Percentiles rank a stretch among this genome's conserved stretches.
Evolutionary conservation across 2,888 invertebrate genomes (phyloP).

Genomic region (Tenthredo distinguenda): DNA sequence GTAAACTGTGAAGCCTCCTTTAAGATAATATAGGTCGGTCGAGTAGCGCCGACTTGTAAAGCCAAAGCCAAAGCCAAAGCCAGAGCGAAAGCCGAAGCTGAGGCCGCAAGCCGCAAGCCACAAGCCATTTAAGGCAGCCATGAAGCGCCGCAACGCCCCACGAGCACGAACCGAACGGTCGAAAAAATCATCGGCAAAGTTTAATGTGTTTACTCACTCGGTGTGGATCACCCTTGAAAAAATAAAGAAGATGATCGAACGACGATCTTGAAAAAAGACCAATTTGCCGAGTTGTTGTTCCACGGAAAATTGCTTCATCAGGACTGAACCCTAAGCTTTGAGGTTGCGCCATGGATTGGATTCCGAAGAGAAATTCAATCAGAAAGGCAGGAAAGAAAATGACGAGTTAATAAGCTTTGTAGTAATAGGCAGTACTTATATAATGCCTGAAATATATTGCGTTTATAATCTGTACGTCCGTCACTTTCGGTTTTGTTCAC

Average conservation of each 20-base stretch:
- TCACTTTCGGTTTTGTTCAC: not conserved
- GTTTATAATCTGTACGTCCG: not conserved
- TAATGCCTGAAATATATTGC: not conserved
- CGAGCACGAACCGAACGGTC: not conserved
- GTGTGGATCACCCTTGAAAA: not conserved
- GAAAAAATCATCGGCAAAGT: slow-evolving; percentile 13
- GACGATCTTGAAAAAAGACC: not conserved
- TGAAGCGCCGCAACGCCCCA: not conserved
- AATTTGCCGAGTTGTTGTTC: not conserved
- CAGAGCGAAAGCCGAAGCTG: slow-evolving; percentile 37
- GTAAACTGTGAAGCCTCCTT: slow-evolving; percentile 27
- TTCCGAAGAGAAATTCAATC: not conserved
- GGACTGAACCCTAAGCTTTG: not conserved
- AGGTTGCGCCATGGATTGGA: not conserved
- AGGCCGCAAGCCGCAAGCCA: slow-evolving; percentile 47
- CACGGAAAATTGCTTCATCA: not conserved
- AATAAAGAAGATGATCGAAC: not conserved
- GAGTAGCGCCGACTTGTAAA: slow-evolving; percentile 39
- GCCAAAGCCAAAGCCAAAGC: slow-evolving; percentile 42
- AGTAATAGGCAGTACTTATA: not conserved
- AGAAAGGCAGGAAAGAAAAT: not conserved
- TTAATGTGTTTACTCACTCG: not conserved
- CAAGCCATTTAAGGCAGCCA: slow-evolving; percentile 45
- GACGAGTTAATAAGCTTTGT: not conserved
- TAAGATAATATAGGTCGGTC: slow-evolving; percentile 34